Evolutionary conservation across 2,113 vertebrate species (phyloP), one percentile per base, ranked within the genome.

Genomic region (Passerina amoena): DNA sequence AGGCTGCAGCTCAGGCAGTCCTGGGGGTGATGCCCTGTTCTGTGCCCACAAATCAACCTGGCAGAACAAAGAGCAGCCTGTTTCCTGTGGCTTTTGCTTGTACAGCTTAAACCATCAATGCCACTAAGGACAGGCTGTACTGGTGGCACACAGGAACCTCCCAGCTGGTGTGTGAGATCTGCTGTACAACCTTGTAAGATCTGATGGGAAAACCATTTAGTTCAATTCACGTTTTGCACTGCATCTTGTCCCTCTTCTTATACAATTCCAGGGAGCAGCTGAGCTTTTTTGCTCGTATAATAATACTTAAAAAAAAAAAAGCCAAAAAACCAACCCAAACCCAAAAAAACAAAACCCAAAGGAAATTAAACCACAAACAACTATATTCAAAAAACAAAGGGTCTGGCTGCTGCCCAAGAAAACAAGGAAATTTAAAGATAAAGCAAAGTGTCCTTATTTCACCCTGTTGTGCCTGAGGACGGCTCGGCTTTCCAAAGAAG

Each of bases 341-440:
- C 23, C 64, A 37, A 68, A 59, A 76, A 76, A 51, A 51, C 65
- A 63, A 79, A 82, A 86, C 63, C 66, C 85, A 96, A 77, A 96
- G 96, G 96, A 97, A 97, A 97, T 97, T 88, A 97, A 97, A 96
- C 93, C 86, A 96, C 92, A 96, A 96, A 96, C 87, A 97, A 94
- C 87, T 83, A 93, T 95, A 96, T 96, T 95, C 88, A 90, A 96
- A 97, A 96, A 96, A 97, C 91, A 96, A 96, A 97, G 82, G 73
- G 71, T 68, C 92, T 97, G 97, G 96, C 97, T 2, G 9, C 70
- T 92, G 70, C 80, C 88, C 96, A 97, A 90, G 90, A 92, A 95
- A 95, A 90, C 91, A 97, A 97, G 96, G 96, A 97, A 97, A 97
- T 97, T 96, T 96, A 96, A 96, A 97, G 96, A 97, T 96, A 96